Evolutionary conservation across 35 echinoderm and acorn worm species (phyloP).

Genomic region (Lytechinus pictus): DNA sequence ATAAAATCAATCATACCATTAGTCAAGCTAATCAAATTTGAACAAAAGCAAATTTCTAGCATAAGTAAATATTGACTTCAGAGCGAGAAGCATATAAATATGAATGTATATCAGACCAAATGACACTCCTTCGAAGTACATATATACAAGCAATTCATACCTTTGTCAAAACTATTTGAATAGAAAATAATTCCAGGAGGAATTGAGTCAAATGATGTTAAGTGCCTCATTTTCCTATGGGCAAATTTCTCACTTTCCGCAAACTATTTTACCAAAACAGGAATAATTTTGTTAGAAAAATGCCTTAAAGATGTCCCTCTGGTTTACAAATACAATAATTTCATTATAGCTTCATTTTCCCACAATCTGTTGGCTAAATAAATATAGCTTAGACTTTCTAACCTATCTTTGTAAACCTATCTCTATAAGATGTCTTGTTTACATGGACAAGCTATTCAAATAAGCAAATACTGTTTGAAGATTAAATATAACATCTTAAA

Average conservation of each 20-base stretch:
- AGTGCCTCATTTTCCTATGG: background rate
- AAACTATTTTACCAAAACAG: background rate
- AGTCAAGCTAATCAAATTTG: background rate
- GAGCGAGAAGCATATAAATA: background rate
- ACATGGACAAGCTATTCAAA: too few relatives aligned
- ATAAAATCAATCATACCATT: background rate
- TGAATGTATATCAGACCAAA: too few relatives aligned
- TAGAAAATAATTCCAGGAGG: background rate
- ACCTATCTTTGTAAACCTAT: too few relatives aligned
- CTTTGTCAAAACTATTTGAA: too few relatives aligned
- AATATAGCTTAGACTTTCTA: too few relatives aligned
- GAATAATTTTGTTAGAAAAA: background rate
- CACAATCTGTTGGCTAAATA: background rate
- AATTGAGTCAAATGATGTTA: background rate
- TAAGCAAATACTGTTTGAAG: too few relatives aligned
- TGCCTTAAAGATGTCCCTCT: too few relatives aligned
- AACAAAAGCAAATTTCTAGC: background rate
- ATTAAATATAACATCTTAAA: too few relatives aligned
- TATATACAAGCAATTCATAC: background rate
- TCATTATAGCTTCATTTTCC: background rate
- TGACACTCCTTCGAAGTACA: background rate
- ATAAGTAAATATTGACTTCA: background rate
- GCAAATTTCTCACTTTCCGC: background rate
- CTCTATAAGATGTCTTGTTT: too few relatives aligned
- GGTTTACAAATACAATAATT: background rate